Evolutionary conservation across 2,113 vertebrate species (phyloP).

Genomic region (Corvus hawaiiensis): DNA sequence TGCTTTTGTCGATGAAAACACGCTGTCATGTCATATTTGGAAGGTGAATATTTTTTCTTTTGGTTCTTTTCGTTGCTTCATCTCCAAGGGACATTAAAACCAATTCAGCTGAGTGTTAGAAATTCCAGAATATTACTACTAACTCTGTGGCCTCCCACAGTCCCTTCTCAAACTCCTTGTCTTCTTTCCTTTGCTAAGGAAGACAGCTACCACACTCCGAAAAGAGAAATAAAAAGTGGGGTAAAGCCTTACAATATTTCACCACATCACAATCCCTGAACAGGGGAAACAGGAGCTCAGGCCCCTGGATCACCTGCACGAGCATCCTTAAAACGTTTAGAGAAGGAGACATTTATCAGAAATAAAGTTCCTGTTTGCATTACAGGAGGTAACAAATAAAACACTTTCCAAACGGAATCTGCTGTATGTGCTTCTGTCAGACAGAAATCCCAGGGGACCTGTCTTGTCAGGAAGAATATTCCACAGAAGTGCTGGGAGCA

Average conservation of each 20-base stretch:
- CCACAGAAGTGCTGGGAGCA: neutral
- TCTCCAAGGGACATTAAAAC: neutral
- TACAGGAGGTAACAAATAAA: neutral
- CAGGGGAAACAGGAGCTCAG: neutral
- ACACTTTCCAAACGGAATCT: neutral
- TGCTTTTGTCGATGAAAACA: neutral
- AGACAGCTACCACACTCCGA: neutral
- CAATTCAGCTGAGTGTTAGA: neutral
- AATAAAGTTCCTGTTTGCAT: neutral
- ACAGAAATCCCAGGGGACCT: neutral
- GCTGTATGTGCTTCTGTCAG: neutral
- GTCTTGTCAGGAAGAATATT: neutral
- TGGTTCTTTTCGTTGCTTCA: neutral
- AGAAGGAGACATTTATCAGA: neutral
- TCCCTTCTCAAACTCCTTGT: neutral
- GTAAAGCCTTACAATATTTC: neutral
- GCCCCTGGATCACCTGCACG: neutral
- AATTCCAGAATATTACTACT: neutral
- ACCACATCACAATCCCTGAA: neutral
- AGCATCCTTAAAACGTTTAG: neutral
- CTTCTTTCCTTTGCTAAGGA: neutral
- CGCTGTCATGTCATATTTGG: neutral
- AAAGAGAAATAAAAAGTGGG: neutral
- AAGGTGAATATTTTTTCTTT: neutral
- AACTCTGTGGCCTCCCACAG: neutral